These are phyloP conservation scores for Sylvilagus floridanus DNA, from an alignment of 2,797 vertebrate species.

Conservation along the genomic window DNA sequence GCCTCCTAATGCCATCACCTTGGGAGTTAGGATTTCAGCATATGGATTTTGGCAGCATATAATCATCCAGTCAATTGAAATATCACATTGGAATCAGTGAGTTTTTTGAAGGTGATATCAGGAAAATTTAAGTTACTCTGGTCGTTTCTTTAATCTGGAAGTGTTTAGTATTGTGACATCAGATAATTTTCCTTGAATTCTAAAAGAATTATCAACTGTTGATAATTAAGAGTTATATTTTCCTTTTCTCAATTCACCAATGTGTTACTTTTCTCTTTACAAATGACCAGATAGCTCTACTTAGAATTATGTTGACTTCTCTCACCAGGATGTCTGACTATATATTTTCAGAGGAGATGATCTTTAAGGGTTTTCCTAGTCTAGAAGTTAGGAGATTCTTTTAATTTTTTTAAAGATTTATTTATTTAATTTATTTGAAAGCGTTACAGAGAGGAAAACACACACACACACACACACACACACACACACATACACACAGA, in stretches of 20 bases:
- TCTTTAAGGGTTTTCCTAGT: neutral
- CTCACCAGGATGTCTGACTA: neutral
- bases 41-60: neutral
- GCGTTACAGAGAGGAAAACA: too few species aligned
- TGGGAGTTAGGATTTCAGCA: neutral
- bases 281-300: neutral
- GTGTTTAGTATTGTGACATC: neutral
- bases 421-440: too few species aligned
- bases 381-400: conserved; percentile 39
- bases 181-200: conserved; percentile 9
- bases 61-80: neutral
- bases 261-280: neutral
- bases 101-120: neutral
- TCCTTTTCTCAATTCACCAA: neutral
- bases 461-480: too few species aligned
- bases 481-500: too few species aligned
- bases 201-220: neutral
- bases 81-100: neutral
- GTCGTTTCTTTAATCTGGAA: conserved; percentile 17
- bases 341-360: neutral
- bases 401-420: neutral
- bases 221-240: neutral
- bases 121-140: conserved; percentile 15
- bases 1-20: neutral
- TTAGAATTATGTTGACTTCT: neutral